Percentiles rank a stretch among this genome's conserved stretches.
Evolutionary conservation across 2,888 invertebrate genomes (phyloP).

Genomic region (Torymus auratus): DNA sequence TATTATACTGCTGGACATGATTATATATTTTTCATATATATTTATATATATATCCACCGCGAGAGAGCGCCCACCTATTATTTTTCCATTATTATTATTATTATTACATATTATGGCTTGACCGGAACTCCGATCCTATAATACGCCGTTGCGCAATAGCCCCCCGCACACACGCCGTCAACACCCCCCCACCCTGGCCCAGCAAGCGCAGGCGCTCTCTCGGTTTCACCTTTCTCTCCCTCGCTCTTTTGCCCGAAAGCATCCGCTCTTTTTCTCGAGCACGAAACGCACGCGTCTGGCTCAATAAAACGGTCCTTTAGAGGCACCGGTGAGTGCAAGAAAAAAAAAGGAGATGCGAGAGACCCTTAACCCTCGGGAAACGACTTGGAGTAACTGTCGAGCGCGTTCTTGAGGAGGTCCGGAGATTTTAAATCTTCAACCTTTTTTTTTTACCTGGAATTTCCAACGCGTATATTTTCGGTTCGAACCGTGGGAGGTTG

Average conservation of each 20-base stretch:
- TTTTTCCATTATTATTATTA: conserved; percentile 18
- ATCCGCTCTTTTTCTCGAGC: conserved; percentile 21
- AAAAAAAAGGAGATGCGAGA: conserved; percentile 27
- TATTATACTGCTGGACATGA: conserved; percentile 14
- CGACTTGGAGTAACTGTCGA: conserved; percentile 7
- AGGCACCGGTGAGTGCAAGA: neutral
- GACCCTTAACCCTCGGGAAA: conserved; percentile 35
- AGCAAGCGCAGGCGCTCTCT: too few species aligned
- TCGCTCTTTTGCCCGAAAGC: conserved; percentile 3
- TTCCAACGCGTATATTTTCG: too few species aligned
- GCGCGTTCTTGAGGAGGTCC: too few species aligned
- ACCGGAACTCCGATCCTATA: too few species aligned
- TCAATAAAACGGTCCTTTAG: conserved; percentile 24
- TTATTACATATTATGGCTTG: too few species aligned
- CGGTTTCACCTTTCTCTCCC: conserved; percentile 16
- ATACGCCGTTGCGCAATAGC: too few species aligned
- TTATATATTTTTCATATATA: conserved; percentile 13
- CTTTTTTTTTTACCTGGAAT: too few species aligned
- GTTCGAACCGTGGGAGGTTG: too few species aligned
- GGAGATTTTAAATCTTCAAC: too few species aligned
- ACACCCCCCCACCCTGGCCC: too few species aligned
- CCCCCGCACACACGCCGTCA: too few species aligned
- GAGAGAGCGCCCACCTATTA: conserved; percentile 5
- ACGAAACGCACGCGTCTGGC: conserved; percentile 1
- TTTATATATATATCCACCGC: too few species aligned